Conservation (phyloP, 1,140 invertebrate species). For the Eumeta japonica region DNA sequence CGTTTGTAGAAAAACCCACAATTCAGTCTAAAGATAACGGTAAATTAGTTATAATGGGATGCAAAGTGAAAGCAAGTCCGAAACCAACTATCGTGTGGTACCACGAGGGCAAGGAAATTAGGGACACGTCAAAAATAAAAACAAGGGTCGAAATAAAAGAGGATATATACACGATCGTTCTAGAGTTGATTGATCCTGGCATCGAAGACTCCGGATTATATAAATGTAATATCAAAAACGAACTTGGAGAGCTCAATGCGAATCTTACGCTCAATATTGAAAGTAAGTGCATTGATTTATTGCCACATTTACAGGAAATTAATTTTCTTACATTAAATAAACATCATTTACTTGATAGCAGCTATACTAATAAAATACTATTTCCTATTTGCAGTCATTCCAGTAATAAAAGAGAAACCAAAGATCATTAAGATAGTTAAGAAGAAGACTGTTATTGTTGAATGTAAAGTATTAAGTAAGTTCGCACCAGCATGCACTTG, state of each 20-base stretch:
- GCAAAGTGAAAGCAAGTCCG: constrained; percentile 90
- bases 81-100: constrained; percentile 94
- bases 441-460: constrained; percentile 86
- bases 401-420: constrained; percentile 89
- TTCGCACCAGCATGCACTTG: constrained; percentile 86
- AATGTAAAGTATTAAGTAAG: constrained; percentile 85
- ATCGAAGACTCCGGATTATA: constrained; percentile 95
- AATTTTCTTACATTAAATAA: no score
- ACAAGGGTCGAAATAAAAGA: constrained; percentile 78
- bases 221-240: constrained; percentile 97
- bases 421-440: constrained; percentile 87
- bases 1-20: constrained; percentile 94
- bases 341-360: no score
- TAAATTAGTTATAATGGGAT: constrained; percentile 97
- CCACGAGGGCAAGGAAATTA: constrained; percentile 74
- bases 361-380: no score
- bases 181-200: constrained; percentile 90
- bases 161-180: constrained; percentile 84
- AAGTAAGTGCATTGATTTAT: constrained; percentile 67
- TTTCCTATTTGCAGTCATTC: constrained; percentile 71
- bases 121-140: constrained; percentile 76
- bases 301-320: constrained; percentile 1
- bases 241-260: constrained; percentile 92
- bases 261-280: constrained; percentile 97
- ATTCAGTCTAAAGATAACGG: constrained; percentile 94